Conservation (phyloP, 2,797 vertebrate species). For the Danio tinwini region DNA sequence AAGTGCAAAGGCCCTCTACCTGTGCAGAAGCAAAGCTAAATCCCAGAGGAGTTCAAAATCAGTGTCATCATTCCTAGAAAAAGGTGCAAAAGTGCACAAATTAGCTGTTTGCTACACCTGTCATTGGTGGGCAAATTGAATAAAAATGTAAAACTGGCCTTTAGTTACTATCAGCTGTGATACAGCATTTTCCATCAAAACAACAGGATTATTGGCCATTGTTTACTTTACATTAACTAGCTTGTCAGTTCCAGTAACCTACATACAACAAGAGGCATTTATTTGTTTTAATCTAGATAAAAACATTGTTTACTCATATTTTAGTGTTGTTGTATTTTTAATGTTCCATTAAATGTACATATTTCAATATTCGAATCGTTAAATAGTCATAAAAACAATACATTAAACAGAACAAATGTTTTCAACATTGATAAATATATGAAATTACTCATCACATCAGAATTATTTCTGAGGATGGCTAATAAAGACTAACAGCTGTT, state of each 20-base stretch:
- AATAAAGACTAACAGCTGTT: no score
- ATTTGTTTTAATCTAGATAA: not conserved
- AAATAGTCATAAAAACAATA: no score
- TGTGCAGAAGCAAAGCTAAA: constrained; percentile 56
- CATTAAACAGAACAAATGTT: no score
- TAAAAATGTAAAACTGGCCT: not conserved
- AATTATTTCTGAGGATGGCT: no score
- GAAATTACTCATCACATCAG: no score
- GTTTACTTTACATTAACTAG: not conserved
- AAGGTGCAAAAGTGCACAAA: not conserved
- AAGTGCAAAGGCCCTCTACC: constrained; percentile 75
- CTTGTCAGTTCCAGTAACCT: not conserved
- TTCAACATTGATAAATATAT: no score
- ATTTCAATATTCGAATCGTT: no score
- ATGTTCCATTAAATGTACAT: no score
- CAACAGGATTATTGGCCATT: not conserved
- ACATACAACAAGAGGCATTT: not conserved
- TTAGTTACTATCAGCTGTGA: not conserved
- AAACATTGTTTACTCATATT: no score
- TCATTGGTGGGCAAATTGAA: not conserved
- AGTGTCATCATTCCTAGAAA: not conserved
- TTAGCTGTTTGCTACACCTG: not conserved
- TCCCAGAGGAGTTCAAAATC: not conserved
- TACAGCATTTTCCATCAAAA: not conserved
- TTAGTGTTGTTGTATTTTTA: no score